phyloP scores from a whole-genome alignment of 2,888 invertebrate genomes.

The Drosophila rubida region DNA sequence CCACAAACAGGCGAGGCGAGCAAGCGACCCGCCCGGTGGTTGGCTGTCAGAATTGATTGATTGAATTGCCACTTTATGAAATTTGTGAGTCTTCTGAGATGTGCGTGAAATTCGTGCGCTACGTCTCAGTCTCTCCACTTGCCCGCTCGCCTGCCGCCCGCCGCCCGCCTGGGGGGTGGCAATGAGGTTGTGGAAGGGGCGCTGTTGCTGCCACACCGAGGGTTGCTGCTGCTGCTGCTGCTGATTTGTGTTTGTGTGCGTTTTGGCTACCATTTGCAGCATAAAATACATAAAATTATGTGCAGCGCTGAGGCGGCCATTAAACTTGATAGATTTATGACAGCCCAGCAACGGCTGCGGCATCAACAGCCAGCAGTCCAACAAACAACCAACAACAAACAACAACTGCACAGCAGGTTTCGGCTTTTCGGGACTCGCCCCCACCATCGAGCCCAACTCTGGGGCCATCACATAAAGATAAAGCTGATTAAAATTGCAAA shows the following conservation, averaged over 20 bases:
- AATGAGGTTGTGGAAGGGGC: conserved; percentile 9
- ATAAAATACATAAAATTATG: conserved; percentile 84
- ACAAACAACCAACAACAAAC: conserved; percentile 21
- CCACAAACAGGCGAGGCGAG: too few species aligned
- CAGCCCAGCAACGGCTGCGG: conserved; percentile 51
- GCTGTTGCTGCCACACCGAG: conserved; percentile 33
- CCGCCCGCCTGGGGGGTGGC: neutral
- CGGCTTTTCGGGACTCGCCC: neutral
- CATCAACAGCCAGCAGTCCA: conserved; percentile 39
- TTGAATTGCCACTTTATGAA: conserved; percentile 84
- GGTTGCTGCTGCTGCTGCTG: conserved; percentile 43
- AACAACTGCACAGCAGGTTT: neutral
- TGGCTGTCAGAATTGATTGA: conserved; percentile 83
- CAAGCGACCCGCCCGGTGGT: too few species aligned
- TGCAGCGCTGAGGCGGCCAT: conserved; percentile 83
- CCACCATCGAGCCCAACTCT: conserved; percentile 24
- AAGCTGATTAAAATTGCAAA: conserved; percentile 76
- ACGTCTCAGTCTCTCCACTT: conserved; percentile 12
- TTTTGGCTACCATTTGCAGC: conserved; percentile 75
- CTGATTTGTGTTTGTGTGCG: conserved; percentile 68
- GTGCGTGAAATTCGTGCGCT: conserved; percentile 77
- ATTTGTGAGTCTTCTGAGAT: conserved; percentile 84
- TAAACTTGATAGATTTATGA: conserved; percentile 84
- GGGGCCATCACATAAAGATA: conserved; percentile 63
- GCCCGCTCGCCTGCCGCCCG: neutral